phyloP scores from a whole-genome alignment of 1,140 invertebrate genomes.

The Phymastichus coffea region DNA sequence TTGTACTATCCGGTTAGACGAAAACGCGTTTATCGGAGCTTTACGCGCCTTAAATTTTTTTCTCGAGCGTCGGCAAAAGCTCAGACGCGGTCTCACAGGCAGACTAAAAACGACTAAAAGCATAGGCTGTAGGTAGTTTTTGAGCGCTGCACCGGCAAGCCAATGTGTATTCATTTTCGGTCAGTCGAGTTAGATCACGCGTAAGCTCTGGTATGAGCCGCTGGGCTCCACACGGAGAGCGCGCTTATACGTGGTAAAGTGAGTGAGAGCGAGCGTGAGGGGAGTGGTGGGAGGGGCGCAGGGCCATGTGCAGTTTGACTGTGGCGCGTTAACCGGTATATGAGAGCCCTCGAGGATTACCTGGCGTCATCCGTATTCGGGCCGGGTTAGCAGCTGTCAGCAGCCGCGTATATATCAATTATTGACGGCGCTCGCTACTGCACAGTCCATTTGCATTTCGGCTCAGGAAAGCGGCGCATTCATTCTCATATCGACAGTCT shows the following conservation, averaged over 20 bases:
- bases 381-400: slow-evolving; percentile 53
- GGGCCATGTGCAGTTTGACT: no score
- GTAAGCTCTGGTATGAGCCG: no score
- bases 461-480: background rate
- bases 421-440: slow-evolving; percentile 37
- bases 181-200: background rate
- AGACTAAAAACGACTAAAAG: no score
- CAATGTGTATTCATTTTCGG: background rate
- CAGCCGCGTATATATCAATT: slow-evolving; percentile 52
- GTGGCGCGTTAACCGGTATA: slow-evolving; percentile 43
- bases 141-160: background rate
- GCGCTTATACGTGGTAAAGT: no score
- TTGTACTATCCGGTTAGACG: no score
- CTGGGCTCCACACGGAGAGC: background rate
- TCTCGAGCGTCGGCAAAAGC: no score
- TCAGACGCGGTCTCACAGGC: no score
- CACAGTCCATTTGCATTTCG: slow-evolving; percentile 39
- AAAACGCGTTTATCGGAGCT: no score
- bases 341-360: slow-evolving; percentile 55
- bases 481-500: slow-evolving; percentile 25
- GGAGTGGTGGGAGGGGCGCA: slow-evolving; percentile 6
- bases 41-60: no score
- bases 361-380: slow-evolving; percentile 53
- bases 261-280: background rate
- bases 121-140: no score